Base-by-base conservation (phyloP, 2,797 vertebrate genomes). In the Vireo griseus region DNA sequence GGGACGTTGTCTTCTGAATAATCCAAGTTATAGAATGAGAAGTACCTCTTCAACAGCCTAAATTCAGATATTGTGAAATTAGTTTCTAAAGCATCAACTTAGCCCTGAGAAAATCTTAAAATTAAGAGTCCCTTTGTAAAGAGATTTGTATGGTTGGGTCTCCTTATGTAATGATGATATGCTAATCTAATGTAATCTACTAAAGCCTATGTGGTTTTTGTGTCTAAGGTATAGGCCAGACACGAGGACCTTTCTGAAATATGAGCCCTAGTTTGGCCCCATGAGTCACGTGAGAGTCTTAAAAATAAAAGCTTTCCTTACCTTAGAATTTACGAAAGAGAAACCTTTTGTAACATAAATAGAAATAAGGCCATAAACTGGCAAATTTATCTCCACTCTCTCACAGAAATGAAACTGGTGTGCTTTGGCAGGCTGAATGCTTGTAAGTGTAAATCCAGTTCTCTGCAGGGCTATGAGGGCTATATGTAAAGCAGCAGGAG, bases 41-140 rank as follows among this genome's bases (percentile, higher is more conserved):
- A 68, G 12, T 65, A 40, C 20, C 48, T 91, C 19, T 85, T 54
- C 39, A 81, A 58, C 9, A 20, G 24, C 29, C 81, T 79, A 57
- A 85, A 52, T 68, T 25, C 55, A 63, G 15, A 10, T 61, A 48
- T 13, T 65, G 42, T 61, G 47, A 61, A 40, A 50, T 72, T 39
- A 45, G 13, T 50, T 26, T 90, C 33, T 20, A 68, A 55, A 87
- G 42, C 29, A 61, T 57, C 62, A 72, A 50, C 0, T 45, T 87
- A 72, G 20, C 21, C 22, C 40, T 3, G 21, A 72, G 50, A 75
- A 94, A 87, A 96, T 14, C 78, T 82, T 71, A 69, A 68, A 28
- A 50, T 92, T 89, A 85, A 79, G 45, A 72, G 29, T 82, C 4
- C 18, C 68, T 81, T 82, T 61, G 26, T 68, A 50, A 87, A 51